These are phyloP conservation scores for Thera obeliscata DNA, from an alignment of 2,888 invertebrate species.

Conservation along the genomic window DNA sequence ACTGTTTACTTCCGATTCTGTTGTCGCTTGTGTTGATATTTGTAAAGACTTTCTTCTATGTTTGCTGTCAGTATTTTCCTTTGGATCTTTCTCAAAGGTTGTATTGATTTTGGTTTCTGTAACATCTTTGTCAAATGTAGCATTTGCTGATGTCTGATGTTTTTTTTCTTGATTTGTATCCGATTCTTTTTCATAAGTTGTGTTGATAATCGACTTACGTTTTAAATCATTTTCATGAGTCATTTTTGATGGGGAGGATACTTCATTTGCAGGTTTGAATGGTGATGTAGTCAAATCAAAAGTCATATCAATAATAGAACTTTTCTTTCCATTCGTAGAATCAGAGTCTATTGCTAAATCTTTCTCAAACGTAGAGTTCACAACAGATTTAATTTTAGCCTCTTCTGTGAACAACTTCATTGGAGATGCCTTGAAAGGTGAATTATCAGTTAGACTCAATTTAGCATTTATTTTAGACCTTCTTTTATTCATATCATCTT, in stretches of 20 bases:
- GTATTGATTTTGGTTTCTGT: conserved; percentile 16
- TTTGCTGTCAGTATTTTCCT: conserved; percentile 19
- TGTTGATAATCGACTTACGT: conserved; percentile 27
- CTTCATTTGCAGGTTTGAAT: conserved; percentile 17
- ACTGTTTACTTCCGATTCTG: conserved; percentile 19
- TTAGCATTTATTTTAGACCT: conserved; percentile 6
- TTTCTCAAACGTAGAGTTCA: conserved; percentile 33
- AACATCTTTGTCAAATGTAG: conserved; percentile 15
- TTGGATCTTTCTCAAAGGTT: conserved; percentile 35
- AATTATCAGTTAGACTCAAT: background rate
- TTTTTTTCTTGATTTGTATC: conserved; percentile 11
- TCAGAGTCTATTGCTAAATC: conserved; percentile 23
- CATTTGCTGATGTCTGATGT: conserved; percentile 5
- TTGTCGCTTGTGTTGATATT: conserved; percentile 13
- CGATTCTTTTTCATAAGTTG: conserved; percentile 38
- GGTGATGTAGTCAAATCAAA: conserved; percentile 29
- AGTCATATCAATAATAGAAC: conserved; percentile 31
- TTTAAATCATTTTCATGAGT: conserved; percentile 22
- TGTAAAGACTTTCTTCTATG: conserved; percentile 19
- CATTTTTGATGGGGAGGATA: conserved; percentile 11
- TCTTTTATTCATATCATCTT: conserved; percentile 6
- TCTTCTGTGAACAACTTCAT: background rate
- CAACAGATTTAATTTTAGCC: conserved; percentile 1
- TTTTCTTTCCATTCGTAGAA: conserved; percentile 3
- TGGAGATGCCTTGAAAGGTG: conserved; percentile 3